Percentiles rank a stretch among this genome's conserved stretches.
Conservation (phyloP, 2,113 vertebrate genomes). For the Bothrops jararaca region DNA sequence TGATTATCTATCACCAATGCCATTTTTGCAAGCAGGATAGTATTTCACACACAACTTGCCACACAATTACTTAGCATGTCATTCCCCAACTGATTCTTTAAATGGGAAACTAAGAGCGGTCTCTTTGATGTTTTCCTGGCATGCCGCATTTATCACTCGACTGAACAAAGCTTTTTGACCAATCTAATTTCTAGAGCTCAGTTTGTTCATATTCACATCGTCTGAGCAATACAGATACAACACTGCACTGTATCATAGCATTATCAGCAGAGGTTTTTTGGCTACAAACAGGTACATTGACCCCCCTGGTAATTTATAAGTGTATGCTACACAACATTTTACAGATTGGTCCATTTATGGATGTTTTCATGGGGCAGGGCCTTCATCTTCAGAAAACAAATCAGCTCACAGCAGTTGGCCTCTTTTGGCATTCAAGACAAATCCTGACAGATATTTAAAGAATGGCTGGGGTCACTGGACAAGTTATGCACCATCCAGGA, state of each 20-base stretch:
- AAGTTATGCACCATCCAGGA: constrained; percentile 19
- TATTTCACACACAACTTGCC: constrained; percentile 70
- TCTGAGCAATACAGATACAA: not conserved
- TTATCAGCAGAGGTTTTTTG: constrained; percentile 35
- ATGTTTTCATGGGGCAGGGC: not conserved
- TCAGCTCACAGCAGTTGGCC: not conserved
- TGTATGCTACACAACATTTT: constrained; percentile 2
- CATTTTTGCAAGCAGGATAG: constrained; percentile 48
- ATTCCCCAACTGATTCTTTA: constrained; percentile 49
- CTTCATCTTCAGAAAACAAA: not conserved
- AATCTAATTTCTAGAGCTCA: constrained; percentile 65
- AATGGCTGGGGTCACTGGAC: not conserved
- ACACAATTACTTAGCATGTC: constrained; percentile 48
- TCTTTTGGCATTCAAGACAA: not conserved
- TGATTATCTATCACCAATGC: constrained; percentile 64
- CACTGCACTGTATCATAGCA: not conserved
- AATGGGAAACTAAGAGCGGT: constrained; percentile 36
- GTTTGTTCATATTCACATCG: constrained; percentile 58
- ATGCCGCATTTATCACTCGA: constrained; percentile 67
- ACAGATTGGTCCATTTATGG: not conserved
- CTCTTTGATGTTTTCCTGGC: constrained; percentile 67
- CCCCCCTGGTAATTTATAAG: constrained; percentile 40
- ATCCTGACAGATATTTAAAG: not conserved
- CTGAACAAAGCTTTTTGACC: constrained; percentile 69
- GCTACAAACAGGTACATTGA: constrained; percentile 34